Evolutionary conservation across 2,113 vertebrate species (phyloP).

Genomic region (Festucalex cinctus): DNA sequence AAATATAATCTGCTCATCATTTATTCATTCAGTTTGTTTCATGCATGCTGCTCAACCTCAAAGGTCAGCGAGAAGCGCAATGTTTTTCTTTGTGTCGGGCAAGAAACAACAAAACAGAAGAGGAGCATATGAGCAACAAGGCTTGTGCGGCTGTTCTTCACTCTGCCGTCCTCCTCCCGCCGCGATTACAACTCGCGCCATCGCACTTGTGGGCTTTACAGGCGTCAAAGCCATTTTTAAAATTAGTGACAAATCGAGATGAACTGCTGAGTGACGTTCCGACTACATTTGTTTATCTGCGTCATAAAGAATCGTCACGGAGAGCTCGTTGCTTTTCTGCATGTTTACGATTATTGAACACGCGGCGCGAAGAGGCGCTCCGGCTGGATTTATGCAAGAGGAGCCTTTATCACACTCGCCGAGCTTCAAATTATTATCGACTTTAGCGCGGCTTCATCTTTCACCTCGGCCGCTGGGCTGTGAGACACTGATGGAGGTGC

Average conservation of each 20-base stretch:
- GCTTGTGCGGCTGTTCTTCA: neutral
- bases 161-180: neutral
- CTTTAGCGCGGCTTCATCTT: neutral
- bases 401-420: neutral
- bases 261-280: neutral
- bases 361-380: neutral
- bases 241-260: neutral
- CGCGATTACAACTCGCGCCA: neutral
- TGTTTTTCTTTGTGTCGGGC: constrained; percentile 24
- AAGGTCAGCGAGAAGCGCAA: constrained; percentile 47
- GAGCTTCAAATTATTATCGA: neutral
- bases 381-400: neutral
- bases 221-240: neutral
- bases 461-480: neutral
- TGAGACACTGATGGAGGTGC: neutral
- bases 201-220: too few relatives aligned
- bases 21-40: constrained; percentile 55
- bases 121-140: neutral
- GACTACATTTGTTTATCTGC: neutral
- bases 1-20: constrained; percentile 52
- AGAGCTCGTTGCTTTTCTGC: neutral
- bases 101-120: constrained; percentile 13
- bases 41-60: constrained; percentile 35
- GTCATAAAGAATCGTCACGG: neutral
- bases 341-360: neutral